Evolutionary conservation across 2,797 vertebrate species (phyloP).

Genomic region (Rhabdophis nuchalis): DNA sequence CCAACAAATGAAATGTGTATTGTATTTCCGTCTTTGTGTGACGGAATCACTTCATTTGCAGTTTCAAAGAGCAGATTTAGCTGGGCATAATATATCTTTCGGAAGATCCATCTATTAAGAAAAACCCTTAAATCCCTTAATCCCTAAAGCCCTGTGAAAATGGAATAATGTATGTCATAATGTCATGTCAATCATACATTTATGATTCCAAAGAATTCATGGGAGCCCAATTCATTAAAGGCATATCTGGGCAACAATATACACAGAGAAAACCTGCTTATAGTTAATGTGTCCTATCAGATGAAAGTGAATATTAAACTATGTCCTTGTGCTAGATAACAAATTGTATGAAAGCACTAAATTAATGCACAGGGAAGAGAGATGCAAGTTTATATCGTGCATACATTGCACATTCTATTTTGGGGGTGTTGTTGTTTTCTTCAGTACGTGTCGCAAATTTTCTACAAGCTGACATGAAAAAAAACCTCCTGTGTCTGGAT

Average conservation of each 20-base stretch:
- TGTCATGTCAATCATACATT: constrained; percentile 63
- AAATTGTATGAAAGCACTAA: constrained; percentile 17
- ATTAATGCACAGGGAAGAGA: background rate
- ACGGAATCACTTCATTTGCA: background rate
- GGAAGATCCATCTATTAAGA: constrained; percentile 43
- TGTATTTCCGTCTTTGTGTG: background rate
- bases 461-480: background rate
- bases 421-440: background rate
- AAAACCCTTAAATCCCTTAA: constrained; percentile 42
- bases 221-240: constrained; percentile 32
- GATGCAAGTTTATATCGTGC: background rate
- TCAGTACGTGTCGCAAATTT: background rate
- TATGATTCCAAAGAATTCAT: constrained; percentile 60
- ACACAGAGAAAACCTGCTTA: constrained; percentile 47
- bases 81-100: constrained; percentile 5
- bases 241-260: constrained; percentile 44
- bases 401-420: background rate
- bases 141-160: constrained; percentile 54
- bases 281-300: constrained; percentile 57
- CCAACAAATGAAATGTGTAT: background rate
- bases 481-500: background rate
- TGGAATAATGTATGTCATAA: constrained; percentile 55
- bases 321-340: constrained; percentile 41
- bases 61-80: background rate
- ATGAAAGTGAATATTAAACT: constrained; percentile 30